Conservation (phyloP, 2,797 vertebrate species). For the Cercopithecus neglectus region DNA sequence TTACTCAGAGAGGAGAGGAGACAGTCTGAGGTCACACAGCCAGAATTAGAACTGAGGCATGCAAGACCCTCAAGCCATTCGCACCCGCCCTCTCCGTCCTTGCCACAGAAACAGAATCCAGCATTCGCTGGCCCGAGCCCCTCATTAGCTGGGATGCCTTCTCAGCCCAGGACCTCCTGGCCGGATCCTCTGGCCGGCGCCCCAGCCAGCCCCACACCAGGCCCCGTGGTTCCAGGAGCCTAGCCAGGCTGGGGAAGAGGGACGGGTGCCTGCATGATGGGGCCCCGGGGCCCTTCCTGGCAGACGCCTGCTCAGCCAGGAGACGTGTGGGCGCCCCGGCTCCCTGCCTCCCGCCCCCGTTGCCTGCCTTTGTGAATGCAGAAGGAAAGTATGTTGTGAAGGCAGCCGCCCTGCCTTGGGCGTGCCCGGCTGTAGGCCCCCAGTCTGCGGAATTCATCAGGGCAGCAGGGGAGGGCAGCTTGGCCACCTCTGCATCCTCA, state of each 20-base stretch:
- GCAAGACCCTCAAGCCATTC: not conserved
- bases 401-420: conserved; percentile 54
- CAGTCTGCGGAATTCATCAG: conserved; percentile 65
- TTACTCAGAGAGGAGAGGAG: not conserved
- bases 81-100: not conserved
- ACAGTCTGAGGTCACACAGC: not conserved
- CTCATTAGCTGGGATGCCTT: not conserved
- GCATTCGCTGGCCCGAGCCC: not conserved
- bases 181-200: not conserved
- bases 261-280: conserved; percentile 53
- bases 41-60: not conserved
- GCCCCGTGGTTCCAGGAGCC: conserved; percentile 61
- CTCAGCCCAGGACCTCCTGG: not conserved
- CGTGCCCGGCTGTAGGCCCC: not conserved
- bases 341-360: not conserved
- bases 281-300: conserved; percentile 66
- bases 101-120: not conserved
- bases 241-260: conserved; percentile 43
- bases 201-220: not conserved
- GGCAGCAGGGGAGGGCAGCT: not conserved
- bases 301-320: conserved; percentile 34
- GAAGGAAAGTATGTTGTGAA: conserved; percentile 79
- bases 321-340: conserved; percentile 59
- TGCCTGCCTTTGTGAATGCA: conserved; percentile 63
- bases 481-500: not conserved